Evolutionary conservation across 2,113 vertebrate genomes (phyloP), one percentile per base, ranked within the genome.

Genomic region (Galbula dea): DNA sequence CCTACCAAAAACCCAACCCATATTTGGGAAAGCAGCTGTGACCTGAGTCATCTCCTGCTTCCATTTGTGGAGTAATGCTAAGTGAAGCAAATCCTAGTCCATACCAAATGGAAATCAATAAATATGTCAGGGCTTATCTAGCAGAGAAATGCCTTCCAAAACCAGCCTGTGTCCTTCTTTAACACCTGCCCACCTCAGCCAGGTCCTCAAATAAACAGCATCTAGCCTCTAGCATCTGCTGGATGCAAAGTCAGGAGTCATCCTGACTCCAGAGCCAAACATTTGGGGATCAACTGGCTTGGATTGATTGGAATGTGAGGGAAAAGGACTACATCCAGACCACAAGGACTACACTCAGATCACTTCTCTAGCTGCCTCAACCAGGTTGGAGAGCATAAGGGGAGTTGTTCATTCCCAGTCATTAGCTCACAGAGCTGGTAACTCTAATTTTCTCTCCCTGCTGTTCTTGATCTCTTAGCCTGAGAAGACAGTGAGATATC

Each of bases 91-190:
- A 93, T 21, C 77, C 83, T 59, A 30, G 69, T 45, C 73, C 61
- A 21, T 55, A 68, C 59, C 80, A 93, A 94, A 93, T 34, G 86
- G 88, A 95, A 94, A 95, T 95, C 94, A 15, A 94, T 95, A 82
- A 76, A 82, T 41, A 65, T 62, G 84, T 92, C 93, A 96, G 67
- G 71, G 84, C 62, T 87, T 62, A 87, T 93, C 77, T 68, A 46
- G 8, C 18, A 57, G 26, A 88, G 34, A 45, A 90, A 88, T 61
- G 75, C 65, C 52, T 49, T 92, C 83, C 88, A 71, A 86, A 95
- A 78, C 4, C 80, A 49, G 65, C 75, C 68, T 3, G 15, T 34
- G 67, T 86, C 78, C 94, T 92, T 46, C 77, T 55, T 86, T 89
- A n/a, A 80, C 93, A 92, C 89, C 89, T 91, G 74, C 75, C 71